Conservation (phyloP, 2,888 invertebrate genomes). For the Scelioninae gen. 1 region DNA sequence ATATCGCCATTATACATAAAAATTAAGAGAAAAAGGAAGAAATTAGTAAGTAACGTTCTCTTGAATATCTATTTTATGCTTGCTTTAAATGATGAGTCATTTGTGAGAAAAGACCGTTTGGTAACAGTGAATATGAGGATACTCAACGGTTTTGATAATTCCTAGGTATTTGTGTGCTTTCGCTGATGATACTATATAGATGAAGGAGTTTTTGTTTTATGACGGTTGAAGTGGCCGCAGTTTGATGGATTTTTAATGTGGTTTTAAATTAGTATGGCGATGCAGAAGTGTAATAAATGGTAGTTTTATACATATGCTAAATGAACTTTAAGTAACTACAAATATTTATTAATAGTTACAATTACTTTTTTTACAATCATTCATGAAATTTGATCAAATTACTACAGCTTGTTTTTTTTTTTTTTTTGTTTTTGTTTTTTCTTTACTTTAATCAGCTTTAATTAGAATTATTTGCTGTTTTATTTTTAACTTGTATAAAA, state of each 20-base stretch:
- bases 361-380: too few species aligned
- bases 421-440: too few species aligned
- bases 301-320: neutral
- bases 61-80: conserved; percentile 21
- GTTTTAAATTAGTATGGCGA: conserved; percentile 25
- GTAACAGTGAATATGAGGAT: conserved; percentile 17
- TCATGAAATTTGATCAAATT: too few species aligned
- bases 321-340: neutral
- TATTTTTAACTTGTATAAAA: too few species aligned
- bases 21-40: conserved; percentile 7
- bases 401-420: too few species aligned
- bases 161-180: conserved; percentile 22
- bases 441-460: too few species aligned
- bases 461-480: too few species aligned
- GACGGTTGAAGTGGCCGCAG: conserved; percentile 14
- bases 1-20: conserved; percentile 12
- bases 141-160: conserved; percentile 34
- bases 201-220: conserved; percentile 24
- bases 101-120: conserved; percentile 22
- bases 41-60: conserved; percentile 6
- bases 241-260: conserved; percentile 39
- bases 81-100: neutral
- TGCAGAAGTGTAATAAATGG: conserved; percentile 21
- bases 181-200: neutral
- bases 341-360: too few species aligned